A percentile compares a stretch with the other conserved stretches of the same genome.
These are phyloP conservation scores for Sericinus montela DNA, from an alignment of 2,888 invertebrate genomes.

Conservation along the genomic window DNA sequence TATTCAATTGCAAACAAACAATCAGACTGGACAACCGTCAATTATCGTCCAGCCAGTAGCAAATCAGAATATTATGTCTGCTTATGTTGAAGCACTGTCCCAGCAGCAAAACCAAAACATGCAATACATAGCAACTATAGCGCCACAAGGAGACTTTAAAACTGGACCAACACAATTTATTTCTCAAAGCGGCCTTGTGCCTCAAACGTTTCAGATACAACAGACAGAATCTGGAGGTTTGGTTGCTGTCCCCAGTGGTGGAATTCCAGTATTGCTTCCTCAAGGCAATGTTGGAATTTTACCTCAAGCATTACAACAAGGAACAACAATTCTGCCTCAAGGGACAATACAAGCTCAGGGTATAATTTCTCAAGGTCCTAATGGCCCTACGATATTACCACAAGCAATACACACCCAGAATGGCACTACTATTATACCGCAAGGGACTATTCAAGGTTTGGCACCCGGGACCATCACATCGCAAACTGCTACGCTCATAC, in stretches of 20 bases:
- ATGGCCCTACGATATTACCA: conserved; percentile 81
- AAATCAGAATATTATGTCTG: conserved; percentile 80
- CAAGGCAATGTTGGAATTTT: conserved; percentile 76
- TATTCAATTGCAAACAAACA: conserved; percentile 78
- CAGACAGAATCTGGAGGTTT: conserved; percentile 81
- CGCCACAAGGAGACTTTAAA: conserved; percentile 80
- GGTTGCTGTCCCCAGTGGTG: conserved; percentile 79
- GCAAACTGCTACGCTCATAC: conserved; percentile 60
- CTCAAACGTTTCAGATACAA: conserved; percentile 80
- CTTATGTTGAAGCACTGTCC: conserved; percentile 84
- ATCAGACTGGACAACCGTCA: conserved; percentile 79
- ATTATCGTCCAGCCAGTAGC: conserved; percentile 84
- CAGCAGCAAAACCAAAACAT: conserved; percentile 85
- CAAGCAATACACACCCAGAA: conserved; percentile 79
- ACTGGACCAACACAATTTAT: conserved; percentile 76
- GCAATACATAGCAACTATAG: conserved; percentile 87
- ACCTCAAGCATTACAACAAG: conserved; percentile 74
- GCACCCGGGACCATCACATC: conserved; percentile 56
- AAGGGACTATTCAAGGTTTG: conserved; percentile 72
- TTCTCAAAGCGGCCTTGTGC: conserved; percentile 74
- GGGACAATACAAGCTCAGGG: conserved; percentile 75
- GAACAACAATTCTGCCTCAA: conserved; percentile 78
- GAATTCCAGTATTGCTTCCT: conserved; percentile 75
- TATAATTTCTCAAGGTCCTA: conserved; percentile 71
- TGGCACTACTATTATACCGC: conserved; percentile 82